These are phyloP conservation scores for Salvator merianae DNA, from an alignment of 2,113 vertebrate species.

Conservation along the genomic window DNA sequence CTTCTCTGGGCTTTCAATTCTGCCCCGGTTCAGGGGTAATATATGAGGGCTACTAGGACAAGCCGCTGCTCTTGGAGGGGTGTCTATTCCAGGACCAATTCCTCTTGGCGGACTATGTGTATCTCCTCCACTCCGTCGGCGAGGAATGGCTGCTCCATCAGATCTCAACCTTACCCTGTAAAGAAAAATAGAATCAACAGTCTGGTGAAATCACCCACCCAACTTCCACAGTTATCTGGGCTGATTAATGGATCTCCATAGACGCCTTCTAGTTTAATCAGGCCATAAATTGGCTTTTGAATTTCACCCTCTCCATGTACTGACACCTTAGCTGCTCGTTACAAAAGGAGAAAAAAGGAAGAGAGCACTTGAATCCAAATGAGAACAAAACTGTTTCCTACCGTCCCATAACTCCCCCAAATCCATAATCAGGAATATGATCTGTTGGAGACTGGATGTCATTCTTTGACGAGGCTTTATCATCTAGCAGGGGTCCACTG, in stretches of 20 bases:
- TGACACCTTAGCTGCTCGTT: background rate
- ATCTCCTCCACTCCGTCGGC: constrained; percentile 86
- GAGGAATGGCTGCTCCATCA: constrained; percentile 91
- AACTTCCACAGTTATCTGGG: constrained; percentile 15
- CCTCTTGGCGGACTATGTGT: constrained; percentile 91
- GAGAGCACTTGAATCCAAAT: background rate
- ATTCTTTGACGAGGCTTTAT: constrained; percentile 94
- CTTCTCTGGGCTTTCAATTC: constrained; percentile 95
- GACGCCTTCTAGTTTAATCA: background rate
- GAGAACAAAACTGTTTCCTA: constrained; percentile 57
- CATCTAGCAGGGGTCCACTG: constrained; percentile 93
- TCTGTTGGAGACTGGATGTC: constrained; percentile 93
- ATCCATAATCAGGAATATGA: constrained; percentile 89
- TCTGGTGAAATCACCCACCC: background rate
- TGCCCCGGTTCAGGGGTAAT: constrained; percentile 83
- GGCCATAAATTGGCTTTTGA: background rate
- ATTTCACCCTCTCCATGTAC: background rate
- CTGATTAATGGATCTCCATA: background rate
- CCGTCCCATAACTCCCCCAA: constrained; percentile 93
- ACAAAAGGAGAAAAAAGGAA: background rate
- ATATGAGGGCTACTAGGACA: constrained; percentile 98
- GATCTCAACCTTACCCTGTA: constrained; percentile 91
- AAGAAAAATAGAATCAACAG: constrained; percentile 38
- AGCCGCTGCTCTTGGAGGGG: constrained; percentile 92
- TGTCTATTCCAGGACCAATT: constrained; percentile 84